A percentile compares a stretch with the other conserved stretches of the same genome.
These are phyloP conservation scores for Sinonovacula constricta DNA, from an alignment of 1,140 invertebrate species.

Conservation along the genomic window DNA sequence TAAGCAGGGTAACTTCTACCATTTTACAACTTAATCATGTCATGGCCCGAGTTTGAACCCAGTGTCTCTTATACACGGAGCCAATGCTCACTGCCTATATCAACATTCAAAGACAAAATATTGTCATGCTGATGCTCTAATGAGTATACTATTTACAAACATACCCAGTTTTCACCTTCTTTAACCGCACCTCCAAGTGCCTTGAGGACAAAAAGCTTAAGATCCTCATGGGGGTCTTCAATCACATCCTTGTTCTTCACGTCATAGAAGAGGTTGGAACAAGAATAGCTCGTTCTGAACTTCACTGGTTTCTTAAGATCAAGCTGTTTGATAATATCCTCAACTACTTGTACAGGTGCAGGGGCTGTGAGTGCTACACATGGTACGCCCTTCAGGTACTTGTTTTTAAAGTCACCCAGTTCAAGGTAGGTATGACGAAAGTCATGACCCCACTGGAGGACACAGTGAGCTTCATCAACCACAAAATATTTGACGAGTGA, in stretches of 20 bases:
- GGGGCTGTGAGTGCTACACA: constrained; percentile 94
- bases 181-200: constrained; percentile 63
- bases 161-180: constrained; percentile 66
- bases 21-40: neutral
- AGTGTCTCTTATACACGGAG: neutral
- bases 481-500: constrained; percentile 85
- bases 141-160: constrained; percentile 54
- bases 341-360: constrained; percentile 82
- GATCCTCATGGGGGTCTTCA: constrained; percentile 87
- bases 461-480: constrained; percentile 98
- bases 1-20: neutral
- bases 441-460: constrained; percentile 98
- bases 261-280: constrained; percentile 86
- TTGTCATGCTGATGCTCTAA: neutral
- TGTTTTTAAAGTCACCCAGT: constrained; percentile 86
- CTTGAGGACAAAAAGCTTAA: constrained; percentile 84
- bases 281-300: constrained; percentile 84
- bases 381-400: constrained; percentile 82
- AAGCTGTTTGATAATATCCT: constrained; percentile 82
- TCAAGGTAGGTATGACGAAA: constrained; percentile 97
- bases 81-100: neutral
- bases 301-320: constrained; percentile 80
- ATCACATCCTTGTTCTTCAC: constrained; percentile 89
- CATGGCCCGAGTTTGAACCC: neutral
- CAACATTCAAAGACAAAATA: neutral